These are phyloP conservation scores for Axis porcinus DNA, from an alignment of 2,113 vertebrate genomes.

Conservation along the genomic window DNA sequence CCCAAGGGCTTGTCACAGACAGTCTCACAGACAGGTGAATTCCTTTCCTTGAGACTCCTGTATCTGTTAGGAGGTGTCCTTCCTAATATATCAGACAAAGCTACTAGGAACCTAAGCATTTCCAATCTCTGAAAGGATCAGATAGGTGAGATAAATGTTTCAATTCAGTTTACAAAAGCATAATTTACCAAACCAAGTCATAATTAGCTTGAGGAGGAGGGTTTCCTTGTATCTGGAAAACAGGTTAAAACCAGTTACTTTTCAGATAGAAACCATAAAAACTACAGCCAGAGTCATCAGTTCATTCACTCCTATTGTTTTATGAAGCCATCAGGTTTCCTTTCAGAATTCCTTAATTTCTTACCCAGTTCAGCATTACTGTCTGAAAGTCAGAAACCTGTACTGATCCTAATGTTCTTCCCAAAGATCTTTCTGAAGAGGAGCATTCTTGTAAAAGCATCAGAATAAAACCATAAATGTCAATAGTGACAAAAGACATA, in stretches of 20 bases:
- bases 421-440: background rate
- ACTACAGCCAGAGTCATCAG: background rate
- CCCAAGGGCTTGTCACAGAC: background rate
- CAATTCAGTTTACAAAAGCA: background rate
- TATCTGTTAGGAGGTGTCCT: background rate
- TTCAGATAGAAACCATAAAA: background rate
- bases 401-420: background rate
- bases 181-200: background rate
- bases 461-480: background rate
- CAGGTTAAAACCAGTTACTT: background rate
- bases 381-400: background rate
- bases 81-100: background rate
- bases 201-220: background rate
- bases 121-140: background rate
- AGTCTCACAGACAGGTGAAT: background rate
- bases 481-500: background rate
- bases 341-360: background rate
- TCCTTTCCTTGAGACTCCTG: background rate
- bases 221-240: background rate
- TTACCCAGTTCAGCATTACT: background rate
- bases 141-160: background rate
- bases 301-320: background rate
- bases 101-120: background rate
- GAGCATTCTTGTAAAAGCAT: background rate
- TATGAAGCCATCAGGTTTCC: background rate